Percentiles rank a stretch among this genome's conserved stretches.
Conservation (phyloP, 2,888 invertebrate genomes). For the Yponomeuta plumbellus region DNA sequence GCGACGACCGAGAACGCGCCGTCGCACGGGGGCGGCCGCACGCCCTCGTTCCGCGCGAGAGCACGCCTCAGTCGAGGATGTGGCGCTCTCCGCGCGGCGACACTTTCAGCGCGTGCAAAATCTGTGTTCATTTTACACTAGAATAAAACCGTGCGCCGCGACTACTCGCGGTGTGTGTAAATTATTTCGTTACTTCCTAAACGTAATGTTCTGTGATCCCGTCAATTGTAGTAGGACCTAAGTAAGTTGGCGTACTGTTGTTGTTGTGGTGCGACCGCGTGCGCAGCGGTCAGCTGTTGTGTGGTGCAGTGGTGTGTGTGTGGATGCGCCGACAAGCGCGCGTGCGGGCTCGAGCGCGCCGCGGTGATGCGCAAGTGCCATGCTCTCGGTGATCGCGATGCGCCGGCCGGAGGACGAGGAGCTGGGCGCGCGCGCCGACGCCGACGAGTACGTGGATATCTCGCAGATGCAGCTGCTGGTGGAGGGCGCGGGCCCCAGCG, state of each 20-base stretch:
- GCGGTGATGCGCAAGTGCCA: slow-evolving; percentile 72
- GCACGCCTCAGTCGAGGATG: slow-evolving; percentile 78
- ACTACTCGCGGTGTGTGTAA: slow-evolving; percentile 46
- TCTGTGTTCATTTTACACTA: slow-evolving; percentile 73
- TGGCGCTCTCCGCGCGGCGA: slow-evolving; percentile 69
- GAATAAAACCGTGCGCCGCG: slow-evolving; percentile 32
- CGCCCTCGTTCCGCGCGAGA: slow-evolving; percentile 63
- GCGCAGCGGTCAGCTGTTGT: slow-evolving; percentile 36
- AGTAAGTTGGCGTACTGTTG: slow-evolving; percentile 32
- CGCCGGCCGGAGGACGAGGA: slow-evolving; percentile 84
- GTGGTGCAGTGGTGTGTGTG: slow-evolving; percentile 26
- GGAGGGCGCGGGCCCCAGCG: slow-evolving; percentile 67
- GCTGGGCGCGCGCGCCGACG: slow-evolving; percentile 68
- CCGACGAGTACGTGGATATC: slow-evolving; percentile 89
- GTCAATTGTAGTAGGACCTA: slow-evolving; percentile 60
- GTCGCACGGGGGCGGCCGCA: slow-evolving; percentile 68
- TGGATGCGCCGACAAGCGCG: slow-evolving; percentile 3
- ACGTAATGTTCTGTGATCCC: slow-evolving; percentile 67
- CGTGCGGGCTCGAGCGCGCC: slow-evolving; percentile 28
- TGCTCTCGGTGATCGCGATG: slow-evolving; percentile 82
- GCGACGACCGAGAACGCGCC: slow-evolving; percentile 59
- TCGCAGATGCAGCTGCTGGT: slow-evolving; percentile 87
- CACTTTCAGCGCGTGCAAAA: slow-evolving; percentile 59
- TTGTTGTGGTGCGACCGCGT: slow-evolving; percentile 10
- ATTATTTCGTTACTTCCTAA: slow-evolving; percentile 47